Conservation (phyloP, 2,113 vertebrate genomes). For the Odocoileus hemionus region DNA sequence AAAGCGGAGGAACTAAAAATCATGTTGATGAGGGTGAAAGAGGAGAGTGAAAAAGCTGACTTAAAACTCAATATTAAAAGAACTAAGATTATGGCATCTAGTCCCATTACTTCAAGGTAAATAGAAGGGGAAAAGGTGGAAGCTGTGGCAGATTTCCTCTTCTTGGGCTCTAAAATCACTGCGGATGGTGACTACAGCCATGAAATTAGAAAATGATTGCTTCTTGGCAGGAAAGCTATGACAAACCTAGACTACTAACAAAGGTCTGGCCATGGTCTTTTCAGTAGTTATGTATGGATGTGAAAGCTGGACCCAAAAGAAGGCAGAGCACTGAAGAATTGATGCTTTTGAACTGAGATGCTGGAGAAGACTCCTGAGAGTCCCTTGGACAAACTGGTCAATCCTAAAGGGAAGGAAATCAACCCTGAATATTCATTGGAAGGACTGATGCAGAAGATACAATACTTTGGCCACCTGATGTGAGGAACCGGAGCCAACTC, state of each 20-base stretch:
- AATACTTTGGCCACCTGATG: background rate
- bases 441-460: background rate
- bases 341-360: background rate
- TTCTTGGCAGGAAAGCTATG: background rate
- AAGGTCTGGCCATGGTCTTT: background rate
- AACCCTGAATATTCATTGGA: background rate
- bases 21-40: background rate
- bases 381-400: background rate
- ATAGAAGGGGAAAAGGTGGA: background rate
- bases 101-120: background rate
- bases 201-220: background rate
- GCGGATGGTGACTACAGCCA: background rate
- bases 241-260: background rate
- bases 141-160: background rate
- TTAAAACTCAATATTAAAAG: background rate
- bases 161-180: background rate
- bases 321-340: background rate
- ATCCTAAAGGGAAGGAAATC: background rate
- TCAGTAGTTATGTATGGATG: background rate
- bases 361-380: background rate
- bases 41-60: background rate
- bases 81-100: background rate
- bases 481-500: background rate
- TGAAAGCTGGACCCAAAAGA: background rate
- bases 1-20: background rate